A percentile compares a stretch with the other conserved stretches of the same genome.
Conservation (phyloP, 2,797 vertebrate species). For the Antrozous pallidus region DNA sequence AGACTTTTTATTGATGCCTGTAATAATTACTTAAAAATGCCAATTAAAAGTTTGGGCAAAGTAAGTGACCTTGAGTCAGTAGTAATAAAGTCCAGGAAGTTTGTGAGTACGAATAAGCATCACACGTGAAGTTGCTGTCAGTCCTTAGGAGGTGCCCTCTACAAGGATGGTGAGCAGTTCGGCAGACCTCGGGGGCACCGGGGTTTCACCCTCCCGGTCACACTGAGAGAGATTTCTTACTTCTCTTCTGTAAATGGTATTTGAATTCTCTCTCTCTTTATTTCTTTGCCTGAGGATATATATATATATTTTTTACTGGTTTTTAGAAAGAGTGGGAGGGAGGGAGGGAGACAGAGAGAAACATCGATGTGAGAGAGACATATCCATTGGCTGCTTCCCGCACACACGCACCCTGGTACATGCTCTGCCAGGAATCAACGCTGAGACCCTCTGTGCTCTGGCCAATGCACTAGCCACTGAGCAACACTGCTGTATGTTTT, state of each 20-base stretch:
- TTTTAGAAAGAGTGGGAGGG: no score
- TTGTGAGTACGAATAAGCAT: not conserved
- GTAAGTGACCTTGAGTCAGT: not conserved
- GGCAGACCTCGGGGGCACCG: not conserved
- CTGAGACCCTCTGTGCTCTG: no score
- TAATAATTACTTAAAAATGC: not conserved
- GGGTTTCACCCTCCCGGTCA: not conserved
- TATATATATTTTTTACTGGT: no score
- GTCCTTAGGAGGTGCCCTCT: not conserved
- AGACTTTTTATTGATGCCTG: not conserved
- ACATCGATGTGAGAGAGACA: no score
- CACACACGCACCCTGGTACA: no score
- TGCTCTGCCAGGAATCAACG: no score
- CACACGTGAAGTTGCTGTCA: not conserved
- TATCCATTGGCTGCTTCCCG: no score
- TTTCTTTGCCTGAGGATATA: no score
- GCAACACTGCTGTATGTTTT: no score
- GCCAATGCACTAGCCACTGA: no score
- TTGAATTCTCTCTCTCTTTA: no score
- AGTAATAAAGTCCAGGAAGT: not conserved
- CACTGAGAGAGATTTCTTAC: not conserved
- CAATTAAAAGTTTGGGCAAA: not conserved
- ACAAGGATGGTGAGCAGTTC: not conserved
- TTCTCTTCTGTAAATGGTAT: not conserved
- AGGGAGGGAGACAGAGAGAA: no score